A percentile compares a stretch with the other conserved stretches of the same genome.
These are phyloP conservation scores for Apodemus agrarius DNA, from an alignment of 2,797 vertebrate species.

Conservation along the genomic window DNA sequence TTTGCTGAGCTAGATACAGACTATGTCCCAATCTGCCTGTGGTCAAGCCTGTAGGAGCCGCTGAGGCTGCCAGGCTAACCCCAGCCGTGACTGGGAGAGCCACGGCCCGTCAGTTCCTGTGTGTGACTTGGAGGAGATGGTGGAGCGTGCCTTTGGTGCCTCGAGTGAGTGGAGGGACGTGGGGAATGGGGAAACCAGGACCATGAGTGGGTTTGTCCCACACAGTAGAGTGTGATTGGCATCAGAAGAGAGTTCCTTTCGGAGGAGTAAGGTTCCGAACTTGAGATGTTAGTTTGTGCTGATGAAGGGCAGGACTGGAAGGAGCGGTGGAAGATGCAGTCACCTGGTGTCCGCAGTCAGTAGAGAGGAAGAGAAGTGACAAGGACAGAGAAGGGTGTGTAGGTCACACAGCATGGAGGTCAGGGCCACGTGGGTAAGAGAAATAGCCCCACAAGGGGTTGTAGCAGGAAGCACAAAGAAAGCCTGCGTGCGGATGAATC, in stretches of 20 bases:
- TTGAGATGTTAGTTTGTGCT: background rate
- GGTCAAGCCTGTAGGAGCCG: background rate
- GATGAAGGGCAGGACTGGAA: background rate
- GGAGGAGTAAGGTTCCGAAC: too few species aligned
- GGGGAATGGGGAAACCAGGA: background rate
- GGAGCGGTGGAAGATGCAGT: background rate
- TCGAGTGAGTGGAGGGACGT: background rate
- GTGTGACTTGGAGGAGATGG: background rate
- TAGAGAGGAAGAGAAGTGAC: background rate
- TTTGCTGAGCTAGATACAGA: background rate
- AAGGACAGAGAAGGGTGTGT: background rate
- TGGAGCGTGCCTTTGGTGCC: background rate
- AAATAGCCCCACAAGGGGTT: background rate
- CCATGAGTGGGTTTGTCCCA: background rate
- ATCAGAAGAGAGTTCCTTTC: background rate
- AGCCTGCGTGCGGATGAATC: too few species aligned
- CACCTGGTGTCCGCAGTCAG: background rate
- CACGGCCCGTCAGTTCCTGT: background rate
- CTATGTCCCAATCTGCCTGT: background rate
- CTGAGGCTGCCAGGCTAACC: background rate
- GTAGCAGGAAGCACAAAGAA: background rate
- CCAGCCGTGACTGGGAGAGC: background rate
- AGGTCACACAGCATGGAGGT: too few species aligned
- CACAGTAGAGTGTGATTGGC: too few species aligned
- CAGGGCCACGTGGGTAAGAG: background rate